A percentile compares a stretch with the other conserved stretches of the same genome.
phyloP scores from a whole-genome alignment of 2,113 vertebrate genomes.

The Podarcis muralis region DNA sequence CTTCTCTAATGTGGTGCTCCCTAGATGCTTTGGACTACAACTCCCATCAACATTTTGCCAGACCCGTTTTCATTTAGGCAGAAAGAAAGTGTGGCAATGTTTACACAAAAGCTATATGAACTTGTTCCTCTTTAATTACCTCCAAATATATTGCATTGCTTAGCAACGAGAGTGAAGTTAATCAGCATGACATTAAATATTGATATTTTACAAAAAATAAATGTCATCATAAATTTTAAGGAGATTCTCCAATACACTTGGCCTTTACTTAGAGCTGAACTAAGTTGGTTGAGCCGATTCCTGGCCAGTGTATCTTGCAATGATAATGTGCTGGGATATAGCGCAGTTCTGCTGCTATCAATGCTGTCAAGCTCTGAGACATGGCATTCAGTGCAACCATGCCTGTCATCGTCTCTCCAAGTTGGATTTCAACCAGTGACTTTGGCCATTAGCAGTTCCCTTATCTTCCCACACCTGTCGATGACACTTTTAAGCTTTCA shows the following conservation, averaged over 20 bases:
- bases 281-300: background rate
- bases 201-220: slow-evolving; percentile 73
- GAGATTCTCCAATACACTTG: slow-evolving; percentile 48
- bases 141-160: slow-evolving; percentile 65
- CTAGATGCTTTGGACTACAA: too few species aligned
- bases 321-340: background rate
- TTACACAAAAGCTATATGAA: slow-evolving; percentile 60
- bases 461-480: background rate
- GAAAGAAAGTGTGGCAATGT: slow-evolving; percentile 17
- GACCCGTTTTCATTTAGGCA: slow-evolving; percentile 49
- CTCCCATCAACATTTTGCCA: slow-evolving; percentile 8
- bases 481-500: slow-evolving; percentile 12
- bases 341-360: background rate
- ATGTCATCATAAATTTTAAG: slow-evolving; percentile 71
- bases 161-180: slow-evolving; percentile 78
- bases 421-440: background rate
- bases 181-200: slow-evolving; percentile 76
- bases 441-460: background rate
- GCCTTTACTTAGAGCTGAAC: slow-evolving; percentile 48
- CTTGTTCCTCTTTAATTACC: slow-evolving; percentile 45
- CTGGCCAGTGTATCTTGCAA: background rate
- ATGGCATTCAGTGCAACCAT: background rate
- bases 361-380: background rate
- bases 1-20: background rate
- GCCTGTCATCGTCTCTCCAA: background rate